Evolutionary conservation across 2,113 vertebrate species (phyloP), one percentile per base, ranked within the genome.

Genomic region (Arothron firmamentum): DNA sequence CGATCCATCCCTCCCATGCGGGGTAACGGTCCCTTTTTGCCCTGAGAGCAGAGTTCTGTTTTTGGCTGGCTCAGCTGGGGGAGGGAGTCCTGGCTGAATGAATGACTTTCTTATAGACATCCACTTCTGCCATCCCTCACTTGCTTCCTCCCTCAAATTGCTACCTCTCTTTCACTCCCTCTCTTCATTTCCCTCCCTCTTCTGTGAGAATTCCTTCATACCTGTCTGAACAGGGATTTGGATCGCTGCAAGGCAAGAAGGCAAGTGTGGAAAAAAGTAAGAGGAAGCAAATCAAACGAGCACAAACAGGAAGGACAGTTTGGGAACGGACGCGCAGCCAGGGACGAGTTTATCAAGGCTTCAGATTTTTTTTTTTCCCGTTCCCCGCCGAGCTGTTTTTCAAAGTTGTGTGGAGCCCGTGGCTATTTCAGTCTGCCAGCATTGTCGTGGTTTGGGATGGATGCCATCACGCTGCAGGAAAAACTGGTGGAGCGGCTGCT

Each of bases 391-490:
- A 42, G 52, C 65, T 70, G 38, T 67, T 73, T 77, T 55, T 54
- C 21, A 15, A 53, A 58, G 76, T 52, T 74, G 34, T 59, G 81
- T 38, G 64, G 68, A 78, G 62, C 47, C 60, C 4, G 69, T 13
- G 65, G 77, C 65, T 82, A 78, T 82, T 83, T 82, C 25, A 49
- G 86, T 84, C 77, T 3, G 67, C 82, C 71, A 61, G 82, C 62
- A 74, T 70, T 2, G 60, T 82, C 74, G 83, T 14, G 57, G 71
- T 81, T 77, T 82, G 79, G 81, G 74, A 98, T 99, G 97, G 94
- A 99, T 89, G 92, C 94, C 55, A 92, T 97, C 90, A 93, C 95
- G 62, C 89, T 98, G 73, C 96, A 96, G 88, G 95, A 95, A 84
- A 96, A 93, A 81, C 90, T 99, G 64, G 95, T 94, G 77, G 97